Evolutionary conservation across 1,140 invertebrate species (phyloP).

Genomic region (Camponotus floridanus): DNA sequence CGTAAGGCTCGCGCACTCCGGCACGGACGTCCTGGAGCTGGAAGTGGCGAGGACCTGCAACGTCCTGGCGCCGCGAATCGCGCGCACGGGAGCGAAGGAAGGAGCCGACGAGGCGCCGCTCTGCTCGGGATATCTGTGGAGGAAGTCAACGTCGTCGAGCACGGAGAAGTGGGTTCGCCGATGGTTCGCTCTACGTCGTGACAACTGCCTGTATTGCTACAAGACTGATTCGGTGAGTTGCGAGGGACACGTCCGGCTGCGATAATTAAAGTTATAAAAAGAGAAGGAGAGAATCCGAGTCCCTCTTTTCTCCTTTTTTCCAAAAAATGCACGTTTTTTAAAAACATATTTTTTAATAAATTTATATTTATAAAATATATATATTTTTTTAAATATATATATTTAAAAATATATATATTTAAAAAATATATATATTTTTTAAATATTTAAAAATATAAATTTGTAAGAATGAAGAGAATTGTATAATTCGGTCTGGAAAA

Average conservation of each 20-base stretch:
- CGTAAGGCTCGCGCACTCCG: conserved; percentile 96
- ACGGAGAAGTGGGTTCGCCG: conserved; percentile 93
- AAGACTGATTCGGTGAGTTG: conserved; percentile 93
- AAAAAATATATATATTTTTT: not conserved
- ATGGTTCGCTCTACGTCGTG: conserved; percentile 96
- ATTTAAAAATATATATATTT: too few relatives aligned
- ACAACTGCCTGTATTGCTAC: conserved; percentile 98
- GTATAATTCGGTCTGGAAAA: not conserved
- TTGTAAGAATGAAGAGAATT: too few relatives aligned
- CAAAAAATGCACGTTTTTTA: not conserved
- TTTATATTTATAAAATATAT: too few relatives aligned
- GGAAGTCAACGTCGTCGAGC: conserved; percentile 88
- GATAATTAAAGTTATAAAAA: too few relatives aligned
- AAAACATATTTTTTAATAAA: too few relatives aligned
- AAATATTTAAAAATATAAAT: too few relatives aligned
- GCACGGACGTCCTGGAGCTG: conserved; percentile 93
- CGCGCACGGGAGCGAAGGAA: conserved; percentile 84
- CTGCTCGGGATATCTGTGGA: conserved; percentile 93
- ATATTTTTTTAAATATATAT: not conserved
- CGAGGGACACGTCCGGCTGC: too few relatives aligned
- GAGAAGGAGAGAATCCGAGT: too few relatives aligned
- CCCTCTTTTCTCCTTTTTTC: not conserved
- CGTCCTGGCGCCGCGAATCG: conserved; percentile 88
- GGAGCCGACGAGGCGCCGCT: conserved; percentile 88
- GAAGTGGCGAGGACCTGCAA: conserved; percentile 96